Evolutionary conservation across 2,888 invertebrate species (phyloP).

Genomic region (Sphaerophoria rueppellii): DNA sequence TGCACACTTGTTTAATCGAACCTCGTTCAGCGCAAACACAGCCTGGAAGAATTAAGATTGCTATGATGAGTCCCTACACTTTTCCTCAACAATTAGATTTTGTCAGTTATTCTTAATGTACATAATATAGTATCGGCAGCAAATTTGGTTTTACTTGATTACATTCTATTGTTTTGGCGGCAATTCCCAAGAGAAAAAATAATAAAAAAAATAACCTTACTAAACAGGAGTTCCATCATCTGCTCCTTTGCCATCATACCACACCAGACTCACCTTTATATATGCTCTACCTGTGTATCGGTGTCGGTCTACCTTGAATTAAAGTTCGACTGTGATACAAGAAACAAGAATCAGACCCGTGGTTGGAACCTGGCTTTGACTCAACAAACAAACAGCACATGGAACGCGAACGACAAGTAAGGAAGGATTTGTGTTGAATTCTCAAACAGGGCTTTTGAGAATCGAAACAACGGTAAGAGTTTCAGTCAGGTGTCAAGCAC

Average conservation of each 20-base stretch:
- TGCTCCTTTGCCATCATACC: slow-evolving; percentile 17
- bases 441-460: slow-evolving; percentile 78
- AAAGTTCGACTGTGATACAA: slow-evolving; percentile 27
- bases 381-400: slow-evolving; percentile 40
- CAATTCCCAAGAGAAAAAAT: slow-evolving; percentile 40
- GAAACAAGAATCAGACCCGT: slow-evolving; percentile 36
- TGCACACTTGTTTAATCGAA: slow-evolving; percentile 5
- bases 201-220: slow-evolving; percentile 44
- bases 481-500: slow-evolving; percentile 83
- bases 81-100: slow-evolving; percentile 26
- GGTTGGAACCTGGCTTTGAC: slow-evolving; percentile 63
- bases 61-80: slow-evolving; percentile 34
- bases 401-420: background rate
- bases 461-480: slow-evolving; percentile 79
- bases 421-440: slow-evolving; percentile 77
- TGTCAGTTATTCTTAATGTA: background rate
- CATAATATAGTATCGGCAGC: slow-evolving; percentile 14
- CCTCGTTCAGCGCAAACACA: slow-evolving; percentile 12
- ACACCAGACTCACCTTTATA: slow-evolving; percentile 38
- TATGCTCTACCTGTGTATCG: slow-evolving; percentile 24
- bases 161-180: slow-evolving; percentile 57
- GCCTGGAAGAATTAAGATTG: slow-evolving; percentile 41
- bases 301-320: slow-evolving; percentile 12
- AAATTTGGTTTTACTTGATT: slow-evolving; percentile 37
- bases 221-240: slow-evolving; percentile 59